phyloP scores from a whole-genome alignment of 2,797 vertebrate genomes.

The Pangasius sanitwongsei region DNA sequence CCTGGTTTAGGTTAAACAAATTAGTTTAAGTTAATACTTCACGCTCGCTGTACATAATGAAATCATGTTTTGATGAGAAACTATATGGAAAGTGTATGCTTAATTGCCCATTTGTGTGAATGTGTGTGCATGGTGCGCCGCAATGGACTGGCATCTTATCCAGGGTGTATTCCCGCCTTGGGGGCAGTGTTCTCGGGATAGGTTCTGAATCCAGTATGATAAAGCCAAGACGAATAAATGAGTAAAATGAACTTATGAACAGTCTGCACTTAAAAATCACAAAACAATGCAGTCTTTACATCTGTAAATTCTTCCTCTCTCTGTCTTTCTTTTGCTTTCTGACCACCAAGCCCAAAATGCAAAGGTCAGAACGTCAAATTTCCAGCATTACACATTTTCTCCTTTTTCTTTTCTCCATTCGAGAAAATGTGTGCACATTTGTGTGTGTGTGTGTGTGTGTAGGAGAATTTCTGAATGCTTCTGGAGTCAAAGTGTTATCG shows the following conservation, averaged over 20 bases:
- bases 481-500: constrained; percentile 43
- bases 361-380: constrained; percentile 9
- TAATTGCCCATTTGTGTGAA: neutral
- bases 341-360: constrained; percentile 11
- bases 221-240: neutral
- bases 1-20: neutral
- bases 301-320: neutral
- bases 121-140: neutral
- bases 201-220: neutral
- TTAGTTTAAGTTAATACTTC: neutral
- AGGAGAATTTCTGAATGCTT: constrained; percentile 45
- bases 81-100: neutral
- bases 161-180: neutral
- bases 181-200: neutral
- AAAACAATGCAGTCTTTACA: constrained; percentile 12
- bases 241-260: neutral
- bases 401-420: constrained; percentile 20
- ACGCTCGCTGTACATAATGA: neutral
- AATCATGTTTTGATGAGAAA: neutral
- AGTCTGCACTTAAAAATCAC: neutral
- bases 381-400: constrained; percentile 37
- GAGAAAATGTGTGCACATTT: neutral
- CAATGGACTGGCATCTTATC: neutral
- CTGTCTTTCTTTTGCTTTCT: neutral
- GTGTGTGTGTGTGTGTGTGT: constrained; percentile 24